A percentile compares a stretch with the other conserved stretches of the same genome.
Conservation (phyloP, 2,888 invertebrate genomes). For the Pandemis cinnamomeana region DNA sequence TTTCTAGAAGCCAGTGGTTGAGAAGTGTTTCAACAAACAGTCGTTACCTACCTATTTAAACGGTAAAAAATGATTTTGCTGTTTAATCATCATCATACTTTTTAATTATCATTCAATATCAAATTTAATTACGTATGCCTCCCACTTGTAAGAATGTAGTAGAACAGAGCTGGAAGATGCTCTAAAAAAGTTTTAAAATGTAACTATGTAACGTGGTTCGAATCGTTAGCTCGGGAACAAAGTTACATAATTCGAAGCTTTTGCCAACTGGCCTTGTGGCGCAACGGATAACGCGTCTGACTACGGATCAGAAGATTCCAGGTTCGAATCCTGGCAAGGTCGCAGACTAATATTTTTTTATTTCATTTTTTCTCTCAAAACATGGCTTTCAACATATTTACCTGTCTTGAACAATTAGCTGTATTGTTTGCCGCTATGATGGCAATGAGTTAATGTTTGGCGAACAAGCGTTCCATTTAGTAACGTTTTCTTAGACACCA, state of each 20-base stretch:
- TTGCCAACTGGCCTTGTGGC: slow-evolving; percentile 82
- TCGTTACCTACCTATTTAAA: no score
- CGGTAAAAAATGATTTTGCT: no score
- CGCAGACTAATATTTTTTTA: slow-evolving; percentile 55
- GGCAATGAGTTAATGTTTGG: slow-evolving; percentile 71
- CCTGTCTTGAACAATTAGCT: slow-evolving; percentile 61
- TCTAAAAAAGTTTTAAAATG: no score
- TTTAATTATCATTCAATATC: no score
- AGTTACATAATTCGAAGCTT: slow-evolving; percentile 18
- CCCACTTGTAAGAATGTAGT: no score
- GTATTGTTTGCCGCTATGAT: slow-evolving; percentile 66
- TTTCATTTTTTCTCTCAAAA: slow-evolving; percentile 33
- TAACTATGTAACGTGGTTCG: not conserved
- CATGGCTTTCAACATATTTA: slow-evolving; percentile 51
- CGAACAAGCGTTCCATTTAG: slow-evolving; percentile 62
- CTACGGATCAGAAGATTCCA: slow-evolving; percentile 89
- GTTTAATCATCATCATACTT: no score
- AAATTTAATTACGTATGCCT: no score
- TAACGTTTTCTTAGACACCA: slow-evolving; percentile 47
- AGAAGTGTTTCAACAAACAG: no score
- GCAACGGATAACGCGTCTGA: slow-evolving; percentile 89
- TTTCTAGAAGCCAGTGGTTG: no score
- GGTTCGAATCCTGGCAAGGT: slow-evolving; percentile 87
- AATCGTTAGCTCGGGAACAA: not conserved
- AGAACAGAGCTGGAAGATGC: no score